Conservation (phyloP, 2,113 vertebrate species). For the Ochotona curzoniae region DNA sequence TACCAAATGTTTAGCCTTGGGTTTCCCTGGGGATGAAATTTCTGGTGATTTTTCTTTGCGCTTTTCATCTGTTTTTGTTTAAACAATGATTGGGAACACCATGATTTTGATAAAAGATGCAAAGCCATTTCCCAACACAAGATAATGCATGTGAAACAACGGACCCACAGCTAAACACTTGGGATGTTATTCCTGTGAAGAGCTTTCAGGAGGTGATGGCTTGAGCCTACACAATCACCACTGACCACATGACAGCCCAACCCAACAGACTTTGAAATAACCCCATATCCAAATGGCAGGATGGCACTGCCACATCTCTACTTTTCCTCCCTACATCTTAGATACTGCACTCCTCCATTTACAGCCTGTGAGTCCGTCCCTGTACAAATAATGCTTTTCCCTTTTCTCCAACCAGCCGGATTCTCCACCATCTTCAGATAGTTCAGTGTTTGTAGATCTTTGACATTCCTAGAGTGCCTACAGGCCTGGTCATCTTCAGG, state of each 20-base stretch:
- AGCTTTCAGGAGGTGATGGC: background rate
- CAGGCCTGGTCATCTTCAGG: background rate
- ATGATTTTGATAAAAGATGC: conserved; percentile 13
- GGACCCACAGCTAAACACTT: background rate
- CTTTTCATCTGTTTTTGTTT: conserved; percentile 18
- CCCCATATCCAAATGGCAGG: background rate
- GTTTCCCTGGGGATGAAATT: background rate
- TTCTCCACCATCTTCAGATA: background rate
- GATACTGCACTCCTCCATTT: background rate
- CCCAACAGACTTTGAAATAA: background rate
- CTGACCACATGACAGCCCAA: background rate
- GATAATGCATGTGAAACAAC: conserved; percentile 1
- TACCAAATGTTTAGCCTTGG: background rate
- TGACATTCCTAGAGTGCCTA: background rate
- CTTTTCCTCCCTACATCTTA: background rate
- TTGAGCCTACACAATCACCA: background rate
- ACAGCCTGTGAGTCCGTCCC: background rate
- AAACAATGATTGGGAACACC: background rate
- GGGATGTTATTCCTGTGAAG: background rate
- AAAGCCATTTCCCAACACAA: conserved; percentile 48
- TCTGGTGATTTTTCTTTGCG: background rate
- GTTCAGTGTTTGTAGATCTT: too few species aligned
- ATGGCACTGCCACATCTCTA: background rate
- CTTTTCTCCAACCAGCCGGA: background rate
- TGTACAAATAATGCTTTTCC: conserved; percentile 2